A percentile compares a stretch with the other conserved stretches of the same genome.
Conservation (phyloP, 2,888 invertebrate species). For the Omphaloscelis lunosa region DNA sequence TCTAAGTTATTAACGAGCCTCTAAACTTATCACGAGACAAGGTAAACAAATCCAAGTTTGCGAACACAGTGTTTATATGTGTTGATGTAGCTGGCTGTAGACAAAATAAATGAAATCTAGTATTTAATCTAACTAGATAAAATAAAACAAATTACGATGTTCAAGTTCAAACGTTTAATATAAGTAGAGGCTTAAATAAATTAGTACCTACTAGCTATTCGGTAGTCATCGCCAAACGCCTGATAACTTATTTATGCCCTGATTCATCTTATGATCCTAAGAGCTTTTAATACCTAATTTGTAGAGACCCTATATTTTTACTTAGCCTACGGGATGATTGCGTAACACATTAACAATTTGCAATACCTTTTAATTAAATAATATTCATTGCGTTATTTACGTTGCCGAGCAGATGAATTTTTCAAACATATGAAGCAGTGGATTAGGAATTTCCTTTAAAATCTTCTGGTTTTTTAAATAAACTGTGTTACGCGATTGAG, state of each 20-base stretch:
- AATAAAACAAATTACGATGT: constrained; percentile 2
- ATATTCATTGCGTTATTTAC: neutral
- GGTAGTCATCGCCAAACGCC: neutral
- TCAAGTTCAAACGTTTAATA: neutral
- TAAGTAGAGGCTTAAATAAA: constrained; percentile 11
- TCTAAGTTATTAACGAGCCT: too few species aligned
- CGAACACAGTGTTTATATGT: neutral
- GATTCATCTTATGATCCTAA: constrained; percentile 2
- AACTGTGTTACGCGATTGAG: neutral
- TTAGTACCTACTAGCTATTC: neutral
- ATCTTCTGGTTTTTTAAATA: neutral
- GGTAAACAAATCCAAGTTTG: too few species aligned
- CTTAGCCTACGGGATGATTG: neutral
- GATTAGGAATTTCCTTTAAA: neutral
- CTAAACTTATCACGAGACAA: too few species aligned
- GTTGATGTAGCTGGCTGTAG: neutral
- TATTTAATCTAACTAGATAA: neutral
- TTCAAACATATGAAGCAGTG: neutral
- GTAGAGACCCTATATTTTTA: neutral
- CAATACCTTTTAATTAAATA: neutral
- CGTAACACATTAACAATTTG: neutral
- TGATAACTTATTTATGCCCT: constrained; percentile 6
- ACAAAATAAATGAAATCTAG: neutral
- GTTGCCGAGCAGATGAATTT: neutral
- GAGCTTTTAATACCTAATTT: neutral